Percentiles rank a stretch among this genome's conserved stretches.
phyloP scores from a whole-genome alignment of 30 jellyfish, hydroid and myxozoan species.

The Aurelia coerulea region DNA sequence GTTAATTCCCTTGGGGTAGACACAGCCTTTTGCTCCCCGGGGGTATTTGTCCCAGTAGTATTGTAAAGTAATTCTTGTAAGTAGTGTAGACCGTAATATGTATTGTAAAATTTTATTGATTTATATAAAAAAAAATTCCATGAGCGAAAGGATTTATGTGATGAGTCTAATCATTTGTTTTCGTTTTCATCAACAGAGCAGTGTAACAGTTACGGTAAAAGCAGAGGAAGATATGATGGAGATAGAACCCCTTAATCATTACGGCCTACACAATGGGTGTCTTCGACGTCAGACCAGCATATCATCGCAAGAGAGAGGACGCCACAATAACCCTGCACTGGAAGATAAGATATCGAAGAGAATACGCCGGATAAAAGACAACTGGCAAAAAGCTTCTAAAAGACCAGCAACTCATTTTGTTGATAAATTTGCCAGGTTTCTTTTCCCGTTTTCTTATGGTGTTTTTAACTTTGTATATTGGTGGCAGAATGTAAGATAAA shows the following conservation, averaged over 20 bases:
- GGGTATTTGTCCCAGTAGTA: too few species aligned
- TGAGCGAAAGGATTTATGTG: too few species aligned
- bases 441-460: conserved; percentile 52
- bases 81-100: too few species aligned
- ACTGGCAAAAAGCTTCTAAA: conserved; percentile 40
- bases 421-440: conserved; percentile 50
- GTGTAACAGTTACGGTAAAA: conserved; percentile 33
- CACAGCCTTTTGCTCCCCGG: too few species aligned
- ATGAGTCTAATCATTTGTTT: too few species aligned
- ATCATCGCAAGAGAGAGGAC: conserved; percentile 10
- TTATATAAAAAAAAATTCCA: too few species aligned
- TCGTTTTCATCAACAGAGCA: conserved; percentile 5
- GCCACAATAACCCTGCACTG: not conserved
- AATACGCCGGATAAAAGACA: conserved; percentile 9
- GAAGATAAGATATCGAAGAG: conserved; percentile 20
- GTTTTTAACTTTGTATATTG: conserved; percentile 58
- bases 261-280: conserved; percentile 37
- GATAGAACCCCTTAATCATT: conserved; percentile 5
- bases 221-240: conserved; percentile 45
- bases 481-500: conserved; percentile 35
- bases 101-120: too few species aligned
- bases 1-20: too few species aligned
- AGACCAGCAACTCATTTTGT: conserved; percentile 56
- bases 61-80: too few species aligned
- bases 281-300: conserved; percentile 28